Conservation (phyloP, 2,888 invertebrate genomes). For the Zaprionus bogoriensis region DNA sequence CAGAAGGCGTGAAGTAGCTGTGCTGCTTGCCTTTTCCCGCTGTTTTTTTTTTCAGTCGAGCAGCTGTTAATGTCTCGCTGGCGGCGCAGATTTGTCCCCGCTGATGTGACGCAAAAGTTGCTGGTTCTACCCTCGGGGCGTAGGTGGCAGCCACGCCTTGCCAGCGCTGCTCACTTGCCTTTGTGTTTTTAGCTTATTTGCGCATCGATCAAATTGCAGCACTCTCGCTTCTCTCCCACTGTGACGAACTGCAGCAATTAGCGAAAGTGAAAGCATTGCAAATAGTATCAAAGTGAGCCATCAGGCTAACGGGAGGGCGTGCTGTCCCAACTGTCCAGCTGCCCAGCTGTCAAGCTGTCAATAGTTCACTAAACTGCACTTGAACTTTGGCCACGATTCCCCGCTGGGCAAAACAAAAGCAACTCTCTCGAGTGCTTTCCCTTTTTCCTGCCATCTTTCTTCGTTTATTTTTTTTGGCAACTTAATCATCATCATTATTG, state of each 20-base stretch:
- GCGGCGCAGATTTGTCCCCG: conserved; percentile 33
- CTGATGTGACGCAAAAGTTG: conserved; percentile 22
- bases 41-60: conserved; percentile 1
- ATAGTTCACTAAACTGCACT: conserved; percentile 69
- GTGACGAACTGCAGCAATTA: conserved; percentile 59
- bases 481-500: conserved; percentile 36
- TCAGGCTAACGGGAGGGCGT: not conserved
- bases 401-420: not conserved
- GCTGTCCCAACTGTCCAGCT: not conserved
- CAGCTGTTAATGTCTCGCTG: conserved; percentile 55
- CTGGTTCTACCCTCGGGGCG: not conserved
- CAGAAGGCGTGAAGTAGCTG: not conserved
- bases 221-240: conserved; percentile 53
- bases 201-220: conserved; percentile 70
- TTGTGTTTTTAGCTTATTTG: conserved; percentile 41
- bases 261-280: conserved; percentile 56
- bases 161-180: conserved; percentile 20
- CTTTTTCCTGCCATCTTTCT: not conserved
- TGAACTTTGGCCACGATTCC: conserved; percentile 38
- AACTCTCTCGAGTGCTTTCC: not conserved
- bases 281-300: conserved; percentile 42
- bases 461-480: conserved; percentile 21
- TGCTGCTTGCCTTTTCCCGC: not conserved
- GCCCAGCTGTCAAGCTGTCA: conserved; percentile 1
- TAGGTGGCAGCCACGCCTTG: conserved; percentile 18